Conservation (phyloP, 2,888 invertebrate genomes). For the Cloeon dipterum region DNA sequence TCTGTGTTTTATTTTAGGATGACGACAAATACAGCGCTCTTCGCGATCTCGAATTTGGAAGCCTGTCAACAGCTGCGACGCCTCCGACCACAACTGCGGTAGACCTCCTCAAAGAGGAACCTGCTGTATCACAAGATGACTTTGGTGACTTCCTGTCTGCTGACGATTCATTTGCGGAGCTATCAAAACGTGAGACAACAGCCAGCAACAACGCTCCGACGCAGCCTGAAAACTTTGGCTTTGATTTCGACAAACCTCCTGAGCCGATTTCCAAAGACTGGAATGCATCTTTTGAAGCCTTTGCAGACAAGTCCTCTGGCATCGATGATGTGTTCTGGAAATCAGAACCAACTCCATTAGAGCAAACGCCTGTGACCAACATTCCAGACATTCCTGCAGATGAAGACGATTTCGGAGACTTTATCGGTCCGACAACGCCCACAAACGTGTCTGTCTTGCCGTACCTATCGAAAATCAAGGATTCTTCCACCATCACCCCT, state of each 20-base stretch:
- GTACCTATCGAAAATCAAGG: background rate
- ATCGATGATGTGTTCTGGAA: background rate
- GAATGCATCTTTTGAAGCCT: slow-evolving; percentile 5
- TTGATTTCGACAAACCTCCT: too few relatives aligned
- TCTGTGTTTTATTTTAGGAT: too few relatives aligned
- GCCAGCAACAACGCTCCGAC: background rate
- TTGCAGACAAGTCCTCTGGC: slow-evolving; percentile 2
- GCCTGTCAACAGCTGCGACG: slow-evolving; percentile 6
- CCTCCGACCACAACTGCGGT: slow-evolving; percentile 10
- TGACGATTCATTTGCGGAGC: slow-evolving; percentile 9
- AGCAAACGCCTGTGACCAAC: background rate
- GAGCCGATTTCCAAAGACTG: slow-evolving; percentile 2
- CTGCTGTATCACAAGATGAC: slow-evolving; percentile 14
- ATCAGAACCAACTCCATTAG: background rate
- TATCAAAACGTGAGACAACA: slow-evolving; percentile 4
- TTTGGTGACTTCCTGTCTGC: slow-evolving; percentile 24
- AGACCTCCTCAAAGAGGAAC: too few relatives aligned
- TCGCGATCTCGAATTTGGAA: slow-evolving; percentile 14
- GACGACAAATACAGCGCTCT: slow-evolving; percentile 23
- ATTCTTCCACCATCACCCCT: background rate
- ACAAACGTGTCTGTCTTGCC: too few relatives aligned
- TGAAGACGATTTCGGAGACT: slow-evolving; percentile 10
- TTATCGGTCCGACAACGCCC: slow-evolving; percentile 8
- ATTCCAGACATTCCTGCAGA: background rate
- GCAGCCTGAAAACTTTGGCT: too few relatives aligned